Conservation (phyloP, 2,797 vertebrate species). For the Rhyacichthys aspro region DNA sequence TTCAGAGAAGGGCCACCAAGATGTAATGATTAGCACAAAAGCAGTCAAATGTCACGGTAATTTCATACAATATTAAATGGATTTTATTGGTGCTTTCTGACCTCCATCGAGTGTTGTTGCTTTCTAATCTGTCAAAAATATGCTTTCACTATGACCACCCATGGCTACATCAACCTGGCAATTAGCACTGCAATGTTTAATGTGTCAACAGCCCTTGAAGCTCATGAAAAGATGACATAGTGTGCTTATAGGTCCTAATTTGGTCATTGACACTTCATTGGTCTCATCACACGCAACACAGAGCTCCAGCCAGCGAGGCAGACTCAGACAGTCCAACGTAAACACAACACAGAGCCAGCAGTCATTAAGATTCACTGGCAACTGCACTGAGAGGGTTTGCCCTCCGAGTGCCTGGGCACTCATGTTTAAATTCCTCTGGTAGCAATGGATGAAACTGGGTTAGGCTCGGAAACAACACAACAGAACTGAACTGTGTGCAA, state of each 20-base stretch:
- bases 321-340: slow-evolving; percentile 46
- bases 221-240: slow-evolving; percentile 47
- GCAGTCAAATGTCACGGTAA: too few species aligned
- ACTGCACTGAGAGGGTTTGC: slow-evolving; percentile 15
- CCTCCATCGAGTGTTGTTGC: too few species aligned
- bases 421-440: slow-evolving; percentile 61
- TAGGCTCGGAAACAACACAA: slow-evolving; percentile 29
- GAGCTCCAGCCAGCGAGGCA: slow-evolving; percentile 32
- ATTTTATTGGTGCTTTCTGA: too few species aligned
- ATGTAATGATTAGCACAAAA: not conserved
- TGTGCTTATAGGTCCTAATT: slow-evolving; percentile 44
- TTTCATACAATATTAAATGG: not conserved
- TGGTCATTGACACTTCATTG: slow-evolving; percentile 60
- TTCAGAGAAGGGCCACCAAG: not conserved
- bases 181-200: slow-evolving; percentile 19
- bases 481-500: slow-evolving; percentile 31
- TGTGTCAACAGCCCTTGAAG: slow-evolving; percentile 19
- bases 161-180: not conserved
- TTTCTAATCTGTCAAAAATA: too few species aligned
- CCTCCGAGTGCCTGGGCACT: slow-evolving; percentile 28
- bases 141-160: not conserved
- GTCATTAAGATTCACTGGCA: slow-evolving; percentile 22
- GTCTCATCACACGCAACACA: slow-evolving; percentile 26
- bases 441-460: slow-evolving; percentile 40
- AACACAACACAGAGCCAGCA: slow-evolving; percentile 52